Evolutionary conservation across 2,113 vertebrate species (phyloP), one percentile per base, ranked within the genome.

Genomic region (Dissostichus mawsoni): DNA sequence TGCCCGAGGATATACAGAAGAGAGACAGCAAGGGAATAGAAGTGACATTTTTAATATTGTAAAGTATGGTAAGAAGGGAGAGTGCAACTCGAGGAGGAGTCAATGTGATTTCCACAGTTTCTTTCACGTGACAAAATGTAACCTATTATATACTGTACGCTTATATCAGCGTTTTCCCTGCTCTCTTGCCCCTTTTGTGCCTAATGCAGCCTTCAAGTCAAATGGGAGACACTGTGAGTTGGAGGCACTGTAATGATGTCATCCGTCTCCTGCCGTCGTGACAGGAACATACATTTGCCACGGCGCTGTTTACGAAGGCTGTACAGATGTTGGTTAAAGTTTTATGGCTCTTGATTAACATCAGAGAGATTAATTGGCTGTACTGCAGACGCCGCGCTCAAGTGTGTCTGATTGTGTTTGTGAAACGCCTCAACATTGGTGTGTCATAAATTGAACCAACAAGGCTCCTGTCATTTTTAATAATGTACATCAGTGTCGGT

Each of bases 321-420:
- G 55, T 87, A 72, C 84, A 83, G 78, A 85, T 90, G 90, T 80
- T 88, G 65, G 70, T 90, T 92, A 91, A 92, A 91, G 70, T 92
- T 89, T 86, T 74, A 88, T 80, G 76, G 45, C 80, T 82, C 62
- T 55, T 88, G 78, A 89, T 91, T 79, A 90, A 74, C 81, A 71
- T 56, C 47, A 48, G 25, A 56, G 65, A 72, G 70, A 87, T 78
- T 88, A 69, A 83, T 86, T 58, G 70, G 74, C 61, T 77, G 47
- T 53, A 10, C 33, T 25, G 36, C 51, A 68, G 73, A 63, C 36
- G 2, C 47, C 3, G 16, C 20, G 48, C 69, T 64, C 74, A 79
- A 45, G 20, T 69, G 78, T 74, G 69, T 47, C 72, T 75, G 68
- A 52, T 74, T 69, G 67, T 84, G 78, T 79, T 80, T 74, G 74